Conservation (phyloP, 2,888 invertebrate species). For the Leptura quadrifasciata region DNA sequence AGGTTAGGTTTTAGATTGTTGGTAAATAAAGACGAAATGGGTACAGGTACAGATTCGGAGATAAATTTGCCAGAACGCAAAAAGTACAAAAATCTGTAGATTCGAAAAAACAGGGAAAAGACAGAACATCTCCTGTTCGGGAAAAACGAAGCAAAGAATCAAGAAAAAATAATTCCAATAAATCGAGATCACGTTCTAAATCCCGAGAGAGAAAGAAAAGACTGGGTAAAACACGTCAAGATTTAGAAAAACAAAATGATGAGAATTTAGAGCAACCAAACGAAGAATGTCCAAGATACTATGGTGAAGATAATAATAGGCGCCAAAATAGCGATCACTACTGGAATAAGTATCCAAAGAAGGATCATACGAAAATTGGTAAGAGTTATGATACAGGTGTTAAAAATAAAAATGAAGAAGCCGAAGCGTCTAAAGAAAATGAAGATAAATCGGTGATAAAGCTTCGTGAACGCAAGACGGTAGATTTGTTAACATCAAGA, state of each 20-base stretch:
- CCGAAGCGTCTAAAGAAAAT: constrained; percentile 51
- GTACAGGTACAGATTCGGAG: constrained; percentile 56
- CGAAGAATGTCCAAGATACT: constrained; percentile 63
- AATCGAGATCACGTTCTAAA: constrained; percentile 55
- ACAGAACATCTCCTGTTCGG: constrained; percentile 45
- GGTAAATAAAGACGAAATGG: constrained; percentile 47
- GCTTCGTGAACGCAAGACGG: constrained; percentile 73
- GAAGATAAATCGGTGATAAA: constrained; percentile 67
- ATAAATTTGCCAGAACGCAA: constrained; percentile 49
- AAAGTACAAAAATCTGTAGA: constrained; percentile 40
- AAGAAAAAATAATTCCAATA: constrained; percentile 49
- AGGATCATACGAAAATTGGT: constrained; percentile 67
- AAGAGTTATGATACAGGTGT: constrained; percentile 63
- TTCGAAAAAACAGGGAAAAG: not conserved
- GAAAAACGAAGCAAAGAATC: constrained; percentile 46
- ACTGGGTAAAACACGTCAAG: constrained; percentile 29
- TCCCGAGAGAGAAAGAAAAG: constrained; percentile 49
- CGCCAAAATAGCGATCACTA: constrained; percentile 69
- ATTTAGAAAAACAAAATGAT: constrained; percentile 18
- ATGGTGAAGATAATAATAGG: constrained; percentile 68
- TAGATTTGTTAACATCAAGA: constrained; percentile 85
- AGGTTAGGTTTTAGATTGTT: not conserved
- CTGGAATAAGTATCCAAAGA: constrained; percentile 72
- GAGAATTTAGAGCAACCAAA: constrained; percentile 34
- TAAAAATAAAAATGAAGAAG: constrained; percentile 43